A percentile compares a stretch with the other conserved stretches of the same genome.
These are phyloP conservation scores for Sardina pilchardus DNA, from an alignment of 2,113 vertebrate genomes.

Conservation along the genomic window DNA sequence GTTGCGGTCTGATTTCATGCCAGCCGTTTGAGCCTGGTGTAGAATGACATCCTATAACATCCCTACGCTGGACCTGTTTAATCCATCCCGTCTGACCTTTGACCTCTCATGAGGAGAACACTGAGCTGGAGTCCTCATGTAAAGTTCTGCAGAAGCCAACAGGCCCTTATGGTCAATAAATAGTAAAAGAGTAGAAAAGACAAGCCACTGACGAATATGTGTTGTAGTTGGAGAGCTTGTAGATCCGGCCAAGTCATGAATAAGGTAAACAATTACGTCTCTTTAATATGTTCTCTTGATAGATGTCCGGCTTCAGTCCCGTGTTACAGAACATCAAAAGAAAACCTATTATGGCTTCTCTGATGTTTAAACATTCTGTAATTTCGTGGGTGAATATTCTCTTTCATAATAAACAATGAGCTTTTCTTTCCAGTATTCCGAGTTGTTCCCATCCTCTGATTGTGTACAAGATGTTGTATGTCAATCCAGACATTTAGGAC, in stretches of 20 bases:
- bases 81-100: background rate
- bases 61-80: background rate
- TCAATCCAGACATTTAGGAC: background rate
- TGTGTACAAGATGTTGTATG: background rate
- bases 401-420: background rate
- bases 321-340: background rate
- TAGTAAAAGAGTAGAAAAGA: background rate
- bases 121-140: background rate
- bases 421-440: background rate
- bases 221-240: background rate
- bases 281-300: background rate
- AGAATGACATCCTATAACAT: background rate
- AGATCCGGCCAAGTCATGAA: constrained; percentile 12
- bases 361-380: background rate
- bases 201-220: background rate
- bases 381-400: background rate
- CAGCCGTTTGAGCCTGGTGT: background rate
- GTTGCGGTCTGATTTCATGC: background rate
- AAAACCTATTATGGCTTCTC: background rate
- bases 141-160: background rate
- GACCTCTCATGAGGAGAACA: background rate
- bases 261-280: background rate
- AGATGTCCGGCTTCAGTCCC: background rate
- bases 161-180: constrained; percentile 12
- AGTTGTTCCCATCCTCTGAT: background rate